phyloP scores from a whole-genome alignment of 2,113 vertebrate species.

The Microtus montanus region DNA sequence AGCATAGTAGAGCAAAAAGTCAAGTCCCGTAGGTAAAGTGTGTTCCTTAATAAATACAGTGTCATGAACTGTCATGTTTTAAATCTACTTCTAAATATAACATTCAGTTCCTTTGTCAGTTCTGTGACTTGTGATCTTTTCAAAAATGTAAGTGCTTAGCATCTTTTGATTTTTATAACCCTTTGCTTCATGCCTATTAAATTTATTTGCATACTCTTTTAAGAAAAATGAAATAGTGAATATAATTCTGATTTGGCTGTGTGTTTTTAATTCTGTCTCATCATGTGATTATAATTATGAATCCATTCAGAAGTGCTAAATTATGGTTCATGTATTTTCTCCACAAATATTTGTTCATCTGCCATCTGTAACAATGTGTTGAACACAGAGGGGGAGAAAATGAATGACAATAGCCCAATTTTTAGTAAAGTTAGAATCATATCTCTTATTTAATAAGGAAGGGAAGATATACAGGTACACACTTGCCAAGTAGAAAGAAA shows the following conservation, averaged over 20 bases:
- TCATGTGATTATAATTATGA: not conserved
- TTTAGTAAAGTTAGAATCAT: not conserved
- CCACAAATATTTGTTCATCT: slow-evolving; percentile 9
- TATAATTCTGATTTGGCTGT: not conserved
- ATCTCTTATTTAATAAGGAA: no score
- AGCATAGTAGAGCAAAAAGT: slow-evolving; percentile 57
- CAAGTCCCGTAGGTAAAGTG: slow-evolving; percentile 61
- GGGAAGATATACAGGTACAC: no score
- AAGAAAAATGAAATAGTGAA: slow-evolving; percentile 1
- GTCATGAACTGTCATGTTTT: slow-evolving; percentile 72
- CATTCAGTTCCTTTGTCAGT: slow-evolving; percentile 35
- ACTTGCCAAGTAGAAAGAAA: not conserved
- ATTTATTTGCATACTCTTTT: not conserved
- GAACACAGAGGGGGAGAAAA: not conserved
- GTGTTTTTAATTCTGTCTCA: not conserved
- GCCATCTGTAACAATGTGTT: not conserved
- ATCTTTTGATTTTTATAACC: slow-evolving; percentile 35
- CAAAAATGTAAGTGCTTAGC: slow-evolving; percentile 6
- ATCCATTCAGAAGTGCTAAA: not conserved
- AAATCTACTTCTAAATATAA: slow-evolving; percentile 73
- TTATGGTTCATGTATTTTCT: not conserved
- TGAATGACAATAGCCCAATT: not conserved
- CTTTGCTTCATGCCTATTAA: slow-evolving; percentile 27
- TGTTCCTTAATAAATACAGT: slow-evolving; percentile 70
- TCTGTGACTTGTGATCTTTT: slow-evolving; percentile 51